A percentile compares a stretch with the other conserved stretches of the same genome.
Conservation (phyloP, 1,140 invertebrate species). For the Druon quercuslanigerum region DNA sequence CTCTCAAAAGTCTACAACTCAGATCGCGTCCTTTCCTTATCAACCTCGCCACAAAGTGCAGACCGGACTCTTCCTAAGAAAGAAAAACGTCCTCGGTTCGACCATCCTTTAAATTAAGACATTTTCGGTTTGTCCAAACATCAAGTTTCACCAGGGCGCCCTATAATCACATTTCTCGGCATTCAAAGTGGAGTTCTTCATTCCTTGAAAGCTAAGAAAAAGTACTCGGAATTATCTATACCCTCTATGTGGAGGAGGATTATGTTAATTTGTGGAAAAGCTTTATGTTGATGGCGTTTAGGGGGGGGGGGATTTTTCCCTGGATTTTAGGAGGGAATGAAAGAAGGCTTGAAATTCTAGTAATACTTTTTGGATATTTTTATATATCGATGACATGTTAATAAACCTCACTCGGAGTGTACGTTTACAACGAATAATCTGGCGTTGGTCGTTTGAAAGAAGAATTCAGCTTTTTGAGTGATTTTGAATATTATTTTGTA, state of each 20-base stretch:
- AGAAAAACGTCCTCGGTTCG: constrained; percentile 24
- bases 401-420: too few species aligned
- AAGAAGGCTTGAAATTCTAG: too few species aligned
- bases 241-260: constrained; percentile 1
- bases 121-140: constrained; percentile 15
- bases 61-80: constrained; percentile 8
- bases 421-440: too few species aligned
- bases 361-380: too few species aligned
- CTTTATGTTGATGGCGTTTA: constrained; percentile 16
- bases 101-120: constrained; percentile 25
- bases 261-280: constrained; percentile 14
- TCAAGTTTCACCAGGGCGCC: background rate
- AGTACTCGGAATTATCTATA: constrained; percentile 5
- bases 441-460: too few species aligned
- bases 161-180: constrained; percentile 4
- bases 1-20: constrained; percentile 49
- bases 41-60: constrained; percentile 16
- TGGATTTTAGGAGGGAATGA: too few species aligned
- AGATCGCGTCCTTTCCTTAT: constrained; percentile 27
- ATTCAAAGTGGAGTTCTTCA: background rate
- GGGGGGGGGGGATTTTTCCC: background rate
- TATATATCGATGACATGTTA: too few species aligned
- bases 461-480: too few species aligned
- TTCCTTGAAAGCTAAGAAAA: constrained; percentile 2
- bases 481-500: too few species aligned